Conservation (phyloP, 2,797 vertebrate genomes). For the Sebastiscus albofasciatus region DNA sequence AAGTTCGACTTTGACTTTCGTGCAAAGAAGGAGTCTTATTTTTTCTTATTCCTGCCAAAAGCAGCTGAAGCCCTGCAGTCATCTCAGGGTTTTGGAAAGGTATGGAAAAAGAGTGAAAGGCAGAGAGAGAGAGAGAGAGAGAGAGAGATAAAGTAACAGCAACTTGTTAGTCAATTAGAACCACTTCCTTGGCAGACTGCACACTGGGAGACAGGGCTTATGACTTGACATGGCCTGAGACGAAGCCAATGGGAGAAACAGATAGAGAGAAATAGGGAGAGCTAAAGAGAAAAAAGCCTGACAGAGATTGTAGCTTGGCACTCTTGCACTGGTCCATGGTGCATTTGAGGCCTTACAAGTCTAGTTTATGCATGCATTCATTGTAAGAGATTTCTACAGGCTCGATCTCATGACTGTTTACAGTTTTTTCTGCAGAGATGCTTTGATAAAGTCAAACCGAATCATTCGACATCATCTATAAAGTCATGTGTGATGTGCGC, state of each 20-base stretch:
- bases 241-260: constrained; percentile 14
- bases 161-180: constrained; percentile 71
- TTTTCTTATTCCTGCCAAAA: constrained; percentile 25
- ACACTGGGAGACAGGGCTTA: constrained; percentile 41
- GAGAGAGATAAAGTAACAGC: constrained; percentile 43
- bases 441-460: constrained; percentile 1
- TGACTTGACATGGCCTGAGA: constrained; percentile 62
- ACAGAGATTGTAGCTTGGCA: constrained; percentile 1
- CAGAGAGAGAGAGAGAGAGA: constrained; percentile 11
- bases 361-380: background rate
- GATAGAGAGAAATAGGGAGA: background rate
- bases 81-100: constrained; percentile 53
- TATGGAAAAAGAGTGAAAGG: constrained; percentile 11
- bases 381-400: background rate
- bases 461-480: background rate
- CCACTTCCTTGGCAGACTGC: constrained; percentile 54
- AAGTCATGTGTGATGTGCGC: background rate
- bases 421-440: background rate
- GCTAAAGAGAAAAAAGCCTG: background rate
- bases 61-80: constrained; percentile 56
- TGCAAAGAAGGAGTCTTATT: background rate
- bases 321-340: background rate
- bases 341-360: background rate
- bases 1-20: background rate
- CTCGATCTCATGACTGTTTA: constrained; percentile 14